Evolutionary conservation across 2,797 vertebrate genomes (phyloP), one percentile per base, ranked within the genome.

Genomic region (Parambassis ranga): DNA sequence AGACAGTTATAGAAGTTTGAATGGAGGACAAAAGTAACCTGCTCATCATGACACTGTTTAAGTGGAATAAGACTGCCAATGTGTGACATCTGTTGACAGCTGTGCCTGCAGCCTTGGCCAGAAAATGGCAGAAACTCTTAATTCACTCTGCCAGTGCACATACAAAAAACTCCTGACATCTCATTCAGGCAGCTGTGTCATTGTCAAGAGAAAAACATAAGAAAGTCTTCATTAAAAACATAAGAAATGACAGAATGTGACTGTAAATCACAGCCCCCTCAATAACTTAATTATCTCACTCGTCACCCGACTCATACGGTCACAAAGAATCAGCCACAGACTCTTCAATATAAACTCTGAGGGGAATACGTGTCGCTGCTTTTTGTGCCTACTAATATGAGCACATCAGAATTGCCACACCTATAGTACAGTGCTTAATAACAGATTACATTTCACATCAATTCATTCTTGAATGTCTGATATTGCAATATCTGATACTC

Each of bases 171-270:
- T 47, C 52, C 14, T 35, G 74, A 77, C 58, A 59, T 75, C 62
- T 81, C 55, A 78, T 73, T 83, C 62, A 65, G 51, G 41, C 52
- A 35, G 52, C 67, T 22, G 33, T 47, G 73, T 71, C 61, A 48
- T 13, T 53, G 35, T n/a, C n/a, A 67, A 49, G 50, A 63, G 60
- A 69, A 79, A 70, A 46, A 44, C 56, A 58, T n/a, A n/a, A n/a
- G n/a, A n/a, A n/a, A n/a, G 44, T 76, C 41, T 63, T 58, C 35
- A 51, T 28, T 37, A 44, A 55, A 65, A 63, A 52, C 41, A 60
- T 33, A 44, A 68, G 65, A 32, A 49, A 44, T 30, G 76, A 86
- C 71, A 81, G 66, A 44, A 42, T 69, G 41, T 69, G 44, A 72
- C 57, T 46, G 58, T 56, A 55, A 68, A 75, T 71, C 53, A 35